Percentiles rank a stretch among this genome's conserved stretches.
These are phyloP conservation scores for Hylaeus volcanicus DNA, from an alignment of 1,140 invertebrate genomes.

Conservation along the genomic window DNA sequence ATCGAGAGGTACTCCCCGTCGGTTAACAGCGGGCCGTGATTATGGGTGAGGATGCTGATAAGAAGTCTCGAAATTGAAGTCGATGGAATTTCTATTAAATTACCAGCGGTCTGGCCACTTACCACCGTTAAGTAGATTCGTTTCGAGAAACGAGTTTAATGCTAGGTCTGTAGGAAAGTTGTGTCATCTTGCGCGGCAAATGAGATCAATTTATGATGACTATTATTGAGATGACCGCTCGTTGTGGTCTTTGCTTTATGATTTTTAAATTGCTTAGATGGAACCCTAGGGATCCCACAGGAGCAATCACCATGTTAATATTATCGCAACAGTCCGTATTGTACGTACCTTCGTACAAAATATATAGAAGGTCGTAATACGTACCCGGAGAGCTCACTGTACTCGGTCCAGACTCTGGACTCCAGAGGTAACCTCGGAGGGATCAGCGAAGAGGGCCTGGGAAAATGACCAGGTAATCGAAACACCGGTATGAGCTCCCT, in stretches of 20 bases:
- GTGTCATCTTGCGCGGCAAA: not conserved
- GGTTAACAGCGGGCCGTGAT: not conserved
- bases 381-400: too few species aligned
- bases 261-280: too few species aligned
- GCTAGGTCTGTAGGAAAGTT: not conserved
- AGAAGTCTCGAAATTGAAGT: conserved; percentile 1
- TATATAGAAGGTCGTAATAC: too few species aligned
- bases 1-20: not conserved
- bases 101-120: not conserved
- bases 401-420: not conserved
- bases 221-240: not conserved
- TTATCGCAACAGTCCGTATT: too few species aligned
- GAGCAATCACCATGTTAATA: too few species aligned
- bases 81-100: conserved; percentile 31
- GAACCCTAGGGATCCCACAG: too few species aligned
- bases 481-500: conserved; percentile 50
- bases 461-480: conserved; percentile 67
- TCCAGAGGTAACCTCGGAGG: conserved; percentile 3
- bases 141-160: not conserved
- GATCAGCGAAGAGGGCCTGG: conserved; percentile 26
- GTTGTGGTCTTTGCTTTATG: not conserved
- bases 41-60: conserved; percentile 1
- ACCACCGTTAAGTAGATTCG: not conserved
- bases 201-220: not conserved
- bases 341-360: too few species aligned